These are phyloP conservation scores for Ctenopoma multispine DNA, from an alignment of 2,797 vertebrate genomes.

Conservation along the genomic window DNA sequence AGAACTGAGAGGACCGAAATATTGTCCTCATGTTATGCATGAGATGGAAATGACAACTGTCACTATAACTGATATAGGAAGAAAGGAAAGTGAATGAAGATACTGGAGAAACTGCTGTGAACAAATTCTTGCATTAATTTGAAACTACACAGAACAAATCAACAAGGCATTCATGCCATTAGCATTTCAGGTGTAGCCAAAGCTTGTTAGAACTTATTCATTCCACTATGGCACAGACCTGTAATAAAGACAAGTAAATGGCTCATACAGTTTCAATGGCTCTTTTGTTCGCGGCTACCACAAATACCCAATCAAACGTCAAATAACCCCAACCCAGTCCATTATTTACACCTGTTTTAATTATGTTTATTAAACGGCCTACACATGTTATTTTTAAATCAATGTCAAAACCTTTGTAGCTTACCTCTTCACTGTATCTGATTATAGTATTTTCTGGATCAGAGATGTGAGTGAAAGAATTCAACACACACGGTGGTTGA, in stretches of 20 bases:
- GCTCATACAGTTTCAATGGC: too few relatives aligned
- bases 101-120: neutral
- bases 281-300: neutral
- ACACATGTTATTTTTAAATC: neutral
- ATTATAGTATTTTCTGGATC: neutral
- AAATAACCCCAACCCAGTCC: neutral
- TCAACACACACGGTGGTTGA: neutral
- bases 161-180: neutral
- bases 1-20: conserved; percentile 53
- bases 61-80: neutral
- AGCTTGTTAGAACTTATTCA: neutral
- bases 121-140: neutral
- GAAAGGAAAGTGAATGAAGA: neutral
- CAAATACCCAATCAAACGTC: neutral
- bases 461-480: conserved; percentile 3
- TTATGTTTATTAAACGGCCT: neutral
- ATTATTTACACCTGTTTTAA: neutral
- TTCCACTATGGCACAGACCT: too few relatives aligned
- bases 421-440: neutral
- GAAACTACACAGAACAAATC: neutral
- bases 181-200: neutral
- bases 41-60: conserved; percentile 60
- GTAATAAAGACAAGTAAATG: neutral
- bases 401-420: neutral
- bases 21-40: conserved; percentile 58